These are phyloP conservation scores for Cyclophora punctaria DNA, from an alignment of 2,888 invertebrate genomes.

Conservation along the genomic window DNA sequence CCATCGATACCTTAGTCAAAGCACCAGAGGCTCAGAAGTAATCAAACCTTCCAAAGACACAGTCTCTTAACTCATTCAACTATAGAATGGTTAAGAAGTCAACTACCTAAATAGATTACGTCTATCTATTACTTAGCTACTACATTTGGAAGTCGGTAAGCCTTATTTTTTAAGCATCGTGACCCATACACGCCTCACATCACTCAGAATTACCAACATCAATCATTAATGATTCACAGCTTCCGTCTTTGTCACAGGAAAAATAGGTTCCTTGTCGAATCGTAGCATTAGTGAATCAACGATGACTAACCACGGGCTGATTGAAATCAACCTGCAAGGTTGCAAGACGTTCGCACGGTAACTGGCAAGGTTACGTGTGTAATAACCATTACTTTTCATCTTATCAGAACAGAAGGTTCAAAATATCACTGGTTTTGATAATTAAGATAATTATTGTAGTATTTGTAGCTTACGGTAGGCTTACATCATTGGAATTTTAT, in stretches of 20 bases:
- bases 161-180: no score
- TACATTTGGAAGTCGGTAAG: no score
- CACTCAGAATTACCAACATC: slow-evolving; percentile 1
- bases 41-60: no score
- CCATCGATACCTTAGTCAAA: no score
- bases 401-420: slow-evolving; percentile 19
- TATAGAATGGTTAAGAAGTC: no score
- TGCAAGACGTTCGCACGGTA: slow-evolving; percentile 13
- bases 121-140: no score
- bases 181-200: no score
- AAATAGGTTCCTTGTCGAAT: slow-evolving; percentile 27
- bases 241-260: slow-evolving; percentile 9
- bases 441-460: slow-evolving; percentile 16
- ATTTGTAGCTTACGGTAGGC: not conserved
- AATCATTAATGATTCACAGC: slow-evolving; percentile 16
- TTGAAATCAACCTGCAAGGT: slow-evolving; percentile 23
- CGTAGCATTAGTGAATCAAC: slow-evolving; percentile 41
- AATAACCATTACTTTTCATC: slow-evolving; percentile 8
- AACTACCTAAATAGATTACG: no score
- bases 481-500: slow-evolving; percentile 14
- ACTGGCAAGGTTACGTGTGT: slow-evolving; percentile 17
- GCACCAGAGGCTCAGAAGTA: no score
- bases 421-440: slow-evolving; percentile 14
- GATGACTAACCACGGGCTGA: slow-evolving; percentile 39
- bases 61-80: no score